Conservation (phyloP, 2,888 invertebrate genomes). For the Leucoptera coffeella region DNA sequence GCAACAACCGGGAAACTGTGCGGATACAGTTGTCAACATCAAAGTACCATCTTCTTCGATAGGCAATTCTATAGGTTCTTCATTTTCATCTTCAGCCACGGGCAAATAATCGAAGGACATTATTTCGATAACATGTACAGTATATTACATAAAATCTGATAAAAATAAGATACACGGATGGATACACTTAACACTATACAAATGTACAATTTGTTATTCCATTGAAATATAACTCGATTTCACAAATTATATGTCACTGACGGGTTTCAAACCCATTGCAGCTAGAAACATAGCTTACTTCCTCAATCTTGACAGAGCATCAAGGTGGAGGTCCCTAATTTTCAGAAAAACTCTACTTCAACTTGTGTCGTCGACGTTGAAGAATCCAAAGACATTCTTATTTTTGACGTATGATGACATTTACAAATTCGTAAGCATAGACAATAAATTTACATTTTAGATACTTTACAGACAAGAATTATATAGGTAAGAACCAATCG, state of each 20-base stretch:
- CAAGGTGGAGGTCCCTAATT: conserved; percentile 12
- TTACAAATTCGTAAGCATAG: no score
- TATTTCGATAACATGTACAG: conserved; percentile 48
- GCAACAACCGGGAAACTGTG: conserved; percentile 94
- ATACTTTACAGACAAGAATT: no score
- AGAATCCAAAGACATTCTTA: no score
- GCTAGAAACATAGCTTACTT: conserved; percentile 39
- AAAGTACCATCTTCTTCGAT: conserved; percentile 93
- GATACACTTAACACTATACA: conserved; percentile 40
- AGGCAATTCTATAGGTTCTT: conserved; percentile 95
- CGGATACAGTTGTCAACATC: conserved; percentile 86
- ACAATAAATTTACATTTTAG: no score
- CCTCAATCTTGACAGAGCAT: conserved; percentile 22
- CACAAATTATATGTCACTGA: conserved; percentile 42
- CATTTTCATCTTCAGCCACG: conserved; percentile 96
- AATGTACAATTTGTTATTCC: conserved; percentile 42
- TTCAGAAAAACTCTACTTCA: no score
- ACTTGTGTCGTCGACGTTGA: no score
- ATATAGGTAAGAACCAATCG: no score
- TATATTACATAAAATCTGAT: conserved; percentile 24
- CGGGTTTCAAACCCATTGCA: conserved; percentile 50
- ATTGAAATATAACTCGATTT: conserved; percentile 34
- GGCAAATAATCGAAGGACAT: conserved; percentile 68
- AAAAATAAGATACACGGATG: conserved; percentile 29
- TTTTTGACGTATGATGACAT: no score